These are phyloP conservation scores for Lymantria dispar DNA, from an alignment of 2,888 invertebrate species.

Conservation along the genomic window DNA sequence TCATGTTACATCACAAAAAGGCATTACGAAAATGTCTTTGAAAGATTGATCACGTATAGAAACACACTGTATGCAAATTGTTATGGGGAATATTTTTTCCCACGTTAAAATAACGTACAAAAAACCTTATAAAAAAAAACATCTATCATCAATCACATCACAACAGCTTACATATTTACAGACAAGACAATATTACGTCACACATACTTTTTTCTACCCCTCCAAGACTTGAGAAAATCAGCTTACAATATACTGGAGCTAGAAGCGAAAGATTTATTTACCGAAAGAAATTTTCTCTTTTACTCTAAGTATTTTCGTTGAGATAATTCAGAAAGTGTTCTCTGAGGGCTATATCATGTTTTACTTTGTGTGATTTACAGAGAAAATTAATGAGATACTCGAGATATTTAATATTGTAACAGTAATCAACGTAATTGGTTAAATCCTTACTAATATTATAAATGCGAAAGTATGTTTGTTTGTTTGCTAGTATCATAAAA, in stretches of 20 bases:
- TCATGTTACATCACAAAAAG: not conserved
- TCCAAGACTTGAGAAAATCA: slow-evolving; percentile 5
- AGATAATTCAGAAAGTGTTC: not conserved
- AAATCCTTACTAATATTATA: no score
- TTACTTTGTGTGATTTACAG: not conserved
- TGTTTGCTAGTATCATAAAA: no score
- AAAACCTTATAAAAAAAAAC: not conserved
- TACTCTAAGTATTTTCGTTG: not conserved
- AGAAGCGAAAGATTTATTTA: not conserved
- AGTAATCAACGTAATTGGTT: no score
- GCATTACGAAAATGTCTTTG: not conserved
- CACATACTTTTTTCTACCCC: slow-evolving; percentile 1
- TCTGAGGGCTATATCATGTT: not conserved
- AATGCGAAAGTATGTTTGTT: no score
- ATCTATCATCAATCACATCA: slow-evolving; percentile 5
- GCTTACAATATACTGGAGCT: not conserved
- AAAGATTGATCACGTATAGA: not conserved
- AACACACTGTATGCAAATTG: not conserved
- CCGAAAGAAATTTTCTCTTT: not conserved
- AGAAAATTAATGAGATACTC: no score
- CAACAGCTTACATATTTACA: slow-evolving; percentile 9
- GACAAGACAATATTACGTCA: slow-evolving; percentile 5
- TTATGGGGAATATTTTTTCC: not conserved
- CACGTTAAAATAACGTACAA: not conserved
- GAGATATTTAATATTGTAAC: no score